Evolutionary conservation across 2,888 invertebrate genomes (phyloP).

Genomic region (Sinopyrophorus schimmeli): DNA sequence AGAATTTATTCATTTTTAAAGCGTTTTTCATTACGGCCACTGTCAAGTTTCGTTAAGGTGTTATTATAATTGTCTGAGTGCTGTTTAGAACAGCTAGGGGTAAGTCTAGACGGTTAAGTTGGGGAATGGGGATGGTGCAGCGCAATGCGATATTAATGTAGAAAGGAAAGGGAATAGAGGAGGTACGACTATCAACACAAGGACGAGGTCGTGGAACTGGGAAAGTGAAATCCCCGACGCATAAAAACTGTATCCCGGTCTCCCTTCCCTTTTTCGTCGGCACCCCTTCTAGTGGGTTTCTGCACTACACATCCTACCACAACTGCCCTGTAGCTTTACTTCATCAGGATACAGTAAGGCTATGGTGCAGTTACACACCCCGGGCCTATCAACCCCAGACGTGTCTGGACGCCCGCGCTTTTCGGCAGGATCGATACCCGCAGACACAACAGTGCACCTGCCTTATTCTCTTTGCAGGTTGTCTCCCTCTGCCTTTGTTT

Average conservation of each 20-base stretch:
- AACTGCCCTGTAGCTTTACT: constrained; percentile 32
- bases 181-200: constrained; percentile 48
- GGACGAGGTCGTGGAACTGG: constrained; percentile 55
- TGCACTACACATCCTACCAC: constrained; percentile 26
- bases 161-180: constrained; percentile 28
- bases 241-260: constrained; percentile 48
- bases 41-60: constrained; percentile 7
- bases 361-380: constrained; percentile 28
- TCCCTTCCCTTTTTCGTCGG: constrained; percentile 45
- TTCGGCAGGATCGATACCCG: constrained; percentile 63
- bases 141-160: constrained; percentile 24
- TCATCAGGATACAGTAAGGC: constrained; percentile 20
- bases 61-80: constrained; percentile 18
- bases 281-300: constrained; percentile 36
- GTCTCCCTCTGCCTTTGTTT: constrained; percentile 16
- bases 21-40: constrained; percentile 5
- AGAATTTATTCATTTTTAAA: too few species aligned
- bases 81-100: constrained; percentile 30
- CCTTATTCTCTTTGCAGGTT: constrained; percentile 12
- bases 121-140: constrained; percentile 37
- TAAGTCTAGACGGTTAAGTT: constrained; percentile 43
- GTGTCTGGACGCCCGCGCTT: constrained; percentile 56
- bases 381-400: constrained; percentile 50
- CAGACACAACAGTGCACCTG: constrained; percentile 55
- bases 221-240: constrained; percentile 54